Conservation (phyloP, 2,113 vertebrate genomes). For the Machaerirhynchus nigripectus region DNA sequence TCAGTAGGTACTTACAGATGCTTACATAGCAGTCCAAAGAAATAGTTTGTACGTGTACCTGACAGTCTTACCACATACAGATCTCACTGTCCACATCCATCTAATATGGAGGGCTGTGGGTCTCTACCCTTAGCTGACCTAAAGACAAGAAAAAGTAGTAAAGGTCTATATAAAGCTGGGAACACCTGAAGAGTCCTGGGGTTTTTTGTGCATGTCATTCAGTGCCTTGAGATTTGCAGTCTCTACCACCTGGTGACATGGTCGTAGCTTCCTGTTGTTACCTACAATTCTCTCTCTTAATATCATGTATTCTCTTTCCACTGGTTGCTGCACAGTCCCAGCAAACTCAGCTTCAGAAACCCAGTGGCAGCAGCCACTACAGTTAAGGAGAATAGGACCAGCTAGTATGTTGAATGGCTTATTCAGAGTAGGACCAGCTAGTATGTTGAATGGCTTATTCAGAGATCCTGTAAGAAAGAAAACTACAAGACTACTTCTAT, state of each 20-base stretch:
- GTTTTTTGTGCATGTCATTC: not conserved
- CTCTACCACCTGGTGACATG: not conserved
- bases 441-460: not conserved
- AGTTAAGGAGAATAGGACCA: not conserved
- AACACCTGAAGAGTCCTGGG: not conserved
- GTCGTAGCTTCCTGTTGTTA: not conserved
- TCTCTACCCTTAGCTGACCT: not conserved
- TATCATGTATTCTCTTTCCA: rapidly evolving
- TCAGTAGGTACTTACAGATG: not conserved
- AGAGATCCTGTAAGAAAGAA: not conserved
- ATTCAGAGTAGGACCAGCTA: not conserved
- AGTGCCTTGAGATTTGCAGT: not conserved
- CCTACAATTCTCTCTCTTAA: not conserved
- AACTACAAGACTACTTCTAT: not conserved
- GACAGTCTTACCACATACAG: not conserved
- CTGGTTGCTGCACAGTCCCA: not conserved
- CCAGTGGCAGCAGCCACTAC: not conserved
- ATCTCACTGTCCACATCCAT: not conserved
- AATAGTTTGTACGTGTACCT: not conserved
- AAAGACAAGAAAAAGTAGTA: not conserved
- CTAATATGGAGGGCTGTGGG: not conserved
- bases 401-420: not conserved
- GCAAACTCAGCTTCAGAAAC: not conserved
- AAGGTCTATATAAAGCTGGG: not conserved
- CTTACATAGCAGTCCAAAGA: not conserved